Percentiles rank a stretch among this genome's conserved stretches.
Conservation (phyloP, 1,140 invertebrate species). For the Drosophila biarmipes region DNA sequence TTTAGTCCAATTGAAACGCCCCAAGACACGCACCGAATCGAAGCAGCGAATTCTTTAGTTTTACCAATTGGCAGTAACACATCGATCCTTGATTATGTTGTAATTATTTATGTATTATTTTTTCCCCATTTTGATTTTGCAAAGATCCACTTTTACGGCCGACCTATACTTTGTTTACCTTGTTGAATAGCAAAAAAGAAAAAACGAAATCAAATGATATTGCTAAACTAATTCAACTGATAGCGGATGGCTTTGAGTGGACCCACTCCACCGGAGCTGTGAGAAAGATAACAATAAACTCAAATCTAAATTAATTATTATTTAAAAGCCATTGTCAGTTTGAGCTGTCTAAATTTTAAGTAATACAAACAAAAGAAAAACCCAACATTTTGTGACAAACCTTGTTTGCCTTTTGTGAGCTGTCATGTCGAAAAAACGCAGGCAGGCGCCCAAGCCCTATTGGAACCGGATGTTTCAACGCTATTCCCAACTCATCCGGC, state of each 20-base stretch:
- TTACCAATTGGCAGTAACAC: slow-evolving; percentile 59
- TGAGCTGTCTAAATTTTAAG: slow-evolving; percentile 61
- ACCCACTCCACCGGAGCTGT: slow-evolving; percentile 31
- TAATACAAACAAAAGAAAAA: slow-evolving; percentile 45
- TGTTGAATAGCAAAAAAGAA: slow-evolving; percentile 23
- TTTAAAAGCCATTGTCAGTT: slow-evolving; percentile 54
- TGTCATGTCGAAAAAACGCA: background rate
- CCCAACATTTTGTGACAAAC: background rate
- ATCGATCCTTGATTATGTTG: slow-evolving; percentile 52
- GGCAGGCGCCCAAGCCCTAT: background rate
- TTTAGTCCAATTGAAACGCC: slow-evolving; percentile 66
- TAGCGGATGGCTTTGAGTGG: slow-evolving; percentile 46
- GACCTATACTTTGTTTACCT: slow-evolving; percentile 33
- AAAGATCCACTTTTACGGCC: slow-evolving; percentile 36
- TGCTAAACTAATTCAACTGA: slow-evolving; percentile 58
- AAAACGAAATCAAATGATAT: slow-evolving; percentile 44
- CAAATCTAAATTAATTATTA: slow-evolving; percentile 55
- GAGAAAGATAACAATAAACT: slow-evolving; percentile 46
- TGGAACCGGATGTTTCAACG: background rate
- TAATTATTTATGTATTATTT: slow-evolving; percentile 69
- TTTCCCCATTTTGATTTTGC: slow-evolving; percentile 20
- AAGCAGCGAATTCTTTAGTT: slow-evolving; percentile 40
- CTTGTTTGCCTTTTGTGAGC: slow-evolving; percentile 12
- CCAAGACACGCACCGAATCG: slow-evolving; percentile 8
- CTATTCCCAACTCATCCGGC: slow-evolving; percentile 3